Conservation (phyloP, 2,113 vertebrate species). For the Shinisaurus crocodilurus region DNA sequence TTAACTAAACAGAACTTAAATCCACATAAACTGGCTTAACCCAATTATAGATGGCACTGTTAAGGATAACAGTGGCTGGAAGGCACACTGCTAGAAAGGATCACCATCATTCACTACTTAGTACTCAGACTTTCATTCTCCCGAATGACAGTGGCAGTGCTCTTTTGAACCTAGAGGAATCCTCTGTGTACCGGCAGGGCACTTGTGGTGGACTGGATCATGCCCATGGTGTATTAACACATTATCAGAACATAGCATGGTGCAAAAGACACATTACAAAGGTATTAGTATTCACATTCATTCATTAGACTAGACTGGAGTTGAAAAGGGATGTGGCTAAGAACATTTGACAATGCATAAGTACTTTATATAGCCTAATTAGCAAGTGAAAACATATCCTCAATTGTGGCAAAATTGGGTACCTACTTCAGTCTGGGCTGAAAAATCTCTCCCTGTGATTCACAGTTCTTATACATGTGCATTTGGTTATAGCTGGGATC, state of each 20-base stretch:
- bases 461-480: background rate
- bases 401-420: background rate
- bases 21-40: background rate
- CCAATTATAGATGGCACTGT: background rate
- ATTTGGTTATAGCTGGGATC: background rate
- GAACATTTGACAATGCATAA: background rate
- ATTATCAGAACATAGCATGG: rapidly evolving
- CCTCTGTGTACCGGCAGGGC: background rate
- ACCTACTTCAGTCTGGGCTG: background rate
- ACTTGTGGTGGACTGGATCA: background rate
- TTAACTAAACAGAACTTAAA: background rate
- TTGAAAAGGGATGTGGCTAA: background rate
- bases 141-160: no score
- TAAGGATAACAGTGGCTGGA: background rate
- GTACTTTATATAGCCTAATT: background rate
- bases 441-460: constrained; percentile 16
- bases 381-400: constrained; percentile 1
- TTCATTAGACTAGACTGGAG: background rate
- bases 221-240: background rate
- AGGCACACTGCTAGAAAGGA: background rate
- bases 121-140: background rate
- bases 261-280: constrained; percentile 28
- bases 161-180: no score
- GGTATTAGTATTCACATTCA: background rate
- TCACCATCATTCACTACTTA: background rate